Evolutionary conservation across 1,140 invertebrate genomes (phyloP).

Genomic region (Anadara kagoshimensis): DNA sequence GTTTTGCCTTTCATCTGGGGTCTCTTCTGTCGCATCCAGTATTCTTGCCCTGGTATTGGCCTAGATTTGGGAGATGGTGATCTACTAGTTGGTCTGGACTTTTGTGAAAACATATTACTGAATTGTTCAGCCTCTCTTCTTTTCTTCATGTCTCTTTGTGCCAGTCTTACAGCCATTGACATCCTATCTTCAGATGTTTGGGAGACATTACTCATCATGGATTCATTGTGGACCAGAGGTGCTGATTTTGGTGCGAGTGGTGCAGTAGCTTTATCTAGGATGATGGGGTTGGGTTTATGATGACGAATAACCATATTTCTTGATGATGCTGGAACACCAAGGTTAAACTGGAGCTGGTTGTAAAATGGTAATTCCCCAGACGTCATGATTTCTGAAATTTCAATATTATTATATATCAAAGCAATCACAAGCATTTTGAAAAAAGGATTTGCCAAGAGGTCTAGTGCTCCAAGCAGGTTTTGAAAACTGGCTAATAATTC

Average conservation of each 20-base stretch:
- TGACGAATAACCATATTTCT: conserved; percentile 41
- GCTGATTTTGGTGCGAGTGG: neutral
- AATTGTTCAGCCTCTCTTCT: conserved; percentile 34
- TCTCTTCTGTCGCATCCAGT: conserved; percentile 31
- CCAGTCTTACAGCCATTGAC: conserved; percentile 46
- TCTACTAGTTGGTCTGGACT: conserved; percentile 12
- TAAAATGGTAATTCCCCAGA: neutral
- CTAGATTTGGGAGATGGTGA: conserved; percentile 30
- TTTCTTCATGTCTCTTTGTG: conserved; percentile 51
- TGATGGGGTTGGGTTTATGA: conserved; percentile 46
- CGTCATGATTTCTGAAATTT: no score
- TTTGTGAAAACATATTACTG: neutral
- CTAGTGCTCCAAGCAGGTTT: no score
- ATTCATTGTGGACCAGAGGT: neutral
- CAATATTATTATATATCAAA: no score
- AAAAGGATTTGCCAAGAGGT: no score
- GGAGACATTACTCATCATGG: conserved; percentile 6
- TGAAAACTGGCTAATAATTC: no score
- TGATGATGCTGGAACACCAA: conserved; percentile 46
- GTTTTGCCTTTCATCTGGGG: conserved; percentile 17
- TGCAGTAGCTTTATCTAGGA: conserved; percentile 43
- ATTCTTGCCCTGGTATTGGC: conserved; percentile 32
- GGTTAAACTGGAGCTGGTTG: conserved; percentile 61
- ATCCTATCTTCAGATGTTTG: conserved; percentile 50
- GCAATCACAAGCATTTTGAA: no score